phyloP scores from a whole-genome alignment of 2,113 vertebrate species.

The Chionis minor region DNA sequence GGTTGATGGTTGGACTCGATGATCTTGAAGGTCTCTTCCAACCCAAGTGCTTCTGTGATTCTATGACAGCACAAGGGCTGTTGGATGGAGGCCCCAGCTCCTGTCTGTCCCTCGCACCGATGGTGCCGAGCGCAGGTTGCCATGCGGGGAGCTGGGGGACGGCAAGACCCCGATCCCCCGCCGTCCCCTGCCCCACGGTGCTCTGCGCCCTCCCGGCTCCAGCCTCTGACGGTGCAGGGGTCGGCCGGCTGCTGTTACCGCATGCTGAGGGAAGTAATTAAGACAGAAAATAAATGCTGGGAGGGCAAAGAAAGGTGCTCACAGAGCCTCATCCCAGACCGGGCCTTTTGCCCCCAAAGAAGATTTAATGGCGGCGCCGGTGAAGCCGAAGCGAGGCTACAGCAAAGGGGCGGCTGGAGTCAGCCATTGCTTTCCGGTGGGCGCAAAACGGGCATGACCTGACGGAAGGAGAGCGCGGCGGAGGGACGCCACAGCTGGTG shows the following conservation, averaged over 20 bases:
- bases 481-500: background rate
- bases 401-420: background rate
- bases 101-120: background rate
- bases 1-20: too few relatives aligned
- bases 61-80: background rate
- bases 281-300: too few relatives aligned
- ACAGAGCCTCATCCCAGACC: background rate
- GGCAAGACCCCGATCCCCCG: accelerated
- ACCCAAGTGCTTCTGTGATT: too few relatives aligned
- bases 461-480: background rate
- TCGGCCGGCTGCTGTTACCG: too few relatives aligned
- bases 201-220: background rate
- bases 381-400: background rate
- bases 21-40: too few relatives aligned
- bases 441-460: background rate
- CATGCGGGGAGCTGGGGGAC: accelerated
- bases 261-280: background rate
- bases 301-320: background rate
- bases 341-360: background rate
- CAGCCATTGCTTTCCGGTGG: background rate
- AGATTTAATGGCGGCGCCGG: background rate
- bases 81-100: background rate
- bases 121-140: background rate
- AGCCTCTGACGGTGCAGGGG: background rate
- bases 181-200: background rate